These are phyloP conservation scores for Hafferia zeledoni DNA, from an alignment of 2,797 vertebrate species.

Conservation along the genomic window DNA sequence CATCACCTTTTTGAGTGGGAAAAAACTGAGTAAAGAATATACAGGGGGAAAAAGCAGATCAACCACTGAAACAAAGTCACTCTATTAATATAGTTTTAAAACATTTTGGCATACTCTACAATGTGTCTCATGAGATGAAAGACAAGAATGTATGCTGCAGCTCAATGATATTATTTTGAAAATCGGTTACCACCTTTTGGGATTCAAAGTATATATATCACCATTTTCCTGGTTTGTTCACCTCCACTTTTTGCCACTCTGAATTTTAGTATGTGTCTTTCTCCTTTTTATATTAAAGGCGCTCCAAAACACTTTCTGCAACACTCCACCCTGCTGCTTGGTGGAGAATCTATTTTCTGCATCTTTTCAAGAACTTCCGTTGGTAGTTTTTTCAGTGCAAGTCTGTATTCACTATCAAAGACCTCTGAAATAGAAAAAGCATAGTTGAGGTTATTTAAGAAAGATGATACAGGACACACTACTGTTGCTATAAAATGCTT, in stretches of 20 bases:
- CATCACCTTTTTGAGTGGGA: background rate
- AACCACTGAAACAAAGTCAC: background rate
- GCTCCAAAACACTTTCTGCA: constrained; percentile 92
- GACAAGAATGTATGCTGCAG: background rate
- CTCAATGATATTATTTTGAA: constrained; percentile 8
- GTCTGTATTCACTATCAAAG: constrained; percentile 92
- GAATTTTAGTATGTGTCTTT: background rate
- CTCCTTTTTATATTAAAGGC: constrained; percentile 84
- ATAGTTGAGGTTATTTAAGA: background rate
- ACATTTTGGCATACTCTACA: background rate
- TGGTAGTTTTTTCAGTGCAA: constrained; percentile 85
- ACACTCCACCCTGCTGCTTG: constrained; percentile 84
- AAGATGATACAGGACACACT: background rate
- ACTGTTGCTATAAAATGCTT: background rate
- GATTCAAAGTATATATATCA: background rate
- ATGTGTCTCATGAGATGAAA: background rate
- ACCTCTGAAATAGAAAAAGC: constrained; percentile 85
- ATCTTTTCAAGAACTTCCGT: constrained; percentile 85
- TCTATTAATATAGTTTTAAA: background rate
- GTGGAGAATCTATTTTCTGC: constrained; percentile 86
- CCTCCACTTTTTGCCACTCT: background rate
- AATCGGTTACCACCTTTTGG: background rate
- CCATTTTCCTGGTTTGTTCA: background rate
- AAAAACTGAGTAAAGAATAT: background rate
- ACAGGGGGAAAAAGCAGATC: background rate